These are phyloP conservation scores for Neotragus pygmaeus DNA, from an alignment of 2,113 vertebrate genomes.

Conservation along the genomic window DNA sequence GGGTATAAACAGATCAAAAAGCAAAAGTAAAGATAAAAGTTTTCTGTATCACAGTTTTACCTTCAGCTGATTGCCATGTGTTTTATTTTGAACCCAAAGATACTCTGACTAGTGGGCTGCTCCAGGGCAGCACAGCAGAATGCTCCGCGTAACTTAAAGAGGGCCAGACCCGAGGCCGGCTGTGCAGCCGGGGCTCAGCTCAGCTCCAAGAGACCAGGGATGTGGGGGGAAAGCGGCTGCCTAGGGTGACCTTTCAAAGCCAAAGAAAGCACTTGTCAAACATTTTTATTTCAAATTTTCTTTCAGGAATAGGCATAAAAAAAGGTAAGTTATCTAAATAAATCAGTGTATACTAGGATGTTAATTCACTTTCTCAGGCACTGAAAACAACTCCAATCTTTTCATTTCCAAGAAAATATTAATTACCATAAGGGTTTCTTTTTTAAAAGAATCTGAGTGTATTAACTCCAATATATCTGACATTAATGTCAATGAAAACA, in stretches of 20 bases:
- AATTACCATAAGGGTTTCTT: not conserved
- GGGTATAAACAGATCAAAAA: not conserved
- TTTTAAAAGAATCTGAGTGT: not conserved
- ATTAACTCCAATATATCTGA: not conserved
- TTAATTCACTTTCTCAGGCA: not conserved
- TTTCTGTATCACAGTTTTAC: not conserved
- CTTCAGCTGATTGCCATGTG: not conserved
- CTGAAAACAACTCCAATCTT: not conserved
- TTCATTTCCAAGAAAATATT: constrained; percentile 41
- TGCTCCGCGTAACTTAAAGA: not conserved
- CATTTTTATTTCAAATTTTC: not conserved
- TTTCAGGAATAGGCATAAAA: not conserved
- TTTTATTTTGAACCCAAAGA: not conserved
- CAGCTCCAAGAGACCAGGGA: not conserved
- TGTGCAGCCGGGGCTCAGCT: not conserved
- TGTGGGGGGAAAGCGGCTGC: not conserved
- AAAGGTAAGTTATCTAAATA: not conserved
- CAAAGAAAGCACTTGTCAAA: not conserved
- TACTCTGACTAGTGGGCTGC: not conserved
- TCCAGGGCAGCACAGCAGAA: not conserved
- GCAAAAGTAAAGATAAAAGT: not conserved
- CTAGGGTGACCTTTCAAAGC: not conserved
- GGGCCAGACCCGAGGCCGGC: not conserved
- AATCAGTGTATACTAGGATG: not conserved
- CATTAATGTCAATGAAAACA: constrained; percentile 37